Evolutionary conservation across 2,113 vertebrate species (phyloP), one percentile per base, ranked within the genome.

Genomic region (Picathartes gymnocephalus): DNA sequence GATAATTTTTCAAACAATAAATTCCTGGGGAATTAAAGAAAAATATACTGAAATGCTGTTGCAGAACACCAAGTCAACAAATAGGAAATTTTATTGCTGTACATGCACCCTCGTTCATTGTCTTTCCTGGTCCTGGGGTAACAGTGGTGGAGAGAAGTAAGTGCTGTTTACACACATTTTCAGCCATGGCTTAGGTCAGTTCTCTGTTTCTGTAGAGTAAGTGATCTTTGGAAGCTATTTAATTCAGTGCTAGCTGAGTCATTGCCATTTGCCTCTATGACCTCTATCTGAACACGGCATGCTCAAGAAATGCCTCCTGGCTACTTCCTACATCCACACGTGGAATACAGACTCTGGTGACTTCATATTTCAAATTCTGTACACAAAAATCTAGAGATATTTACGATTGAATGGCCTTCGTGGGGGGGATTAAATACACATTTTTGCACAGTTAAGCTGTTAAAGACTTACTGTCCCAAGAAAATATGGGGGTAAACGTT

Each of bases 1-100:
- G 33, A 80, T 68, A 80, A 88, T 82, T 93, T 94, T 77, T 28
- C 30, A 81, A 66, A 86, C 71, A 76, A 77, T 80, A 92, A 92
- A 92, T 82, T 80, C 17, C n/a, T 28, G 23, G 7, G 1, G 5
- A 22, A 31, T 0, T 3, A 62, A 47, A 51, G 6, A 10, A 81
- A 58, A 37, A 56, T 40, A 48, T 8, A 65, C 58, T 66, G 15
- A 86, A 91, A 15, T 35, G 39, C 31, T 86, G 17, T 47, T 70
- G 50, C 45, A 69, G 62, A 70, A 45, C 25, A 48, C 18, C 39
- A 83, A 92, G 71, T 69, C 58, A 66, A 77, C n/a, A 90, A 69
- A 79, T 14, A 80, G 45, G 61, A 90, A 85, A 86, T 85, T 82
- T 91, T 86, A 69, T 42, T 90, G 71, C 25, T 65, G 28, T 62